Conservation (phyloP, 30 jellyfish, hydroid and myxozoan species). For the Morbakka virulenta region DNA sequence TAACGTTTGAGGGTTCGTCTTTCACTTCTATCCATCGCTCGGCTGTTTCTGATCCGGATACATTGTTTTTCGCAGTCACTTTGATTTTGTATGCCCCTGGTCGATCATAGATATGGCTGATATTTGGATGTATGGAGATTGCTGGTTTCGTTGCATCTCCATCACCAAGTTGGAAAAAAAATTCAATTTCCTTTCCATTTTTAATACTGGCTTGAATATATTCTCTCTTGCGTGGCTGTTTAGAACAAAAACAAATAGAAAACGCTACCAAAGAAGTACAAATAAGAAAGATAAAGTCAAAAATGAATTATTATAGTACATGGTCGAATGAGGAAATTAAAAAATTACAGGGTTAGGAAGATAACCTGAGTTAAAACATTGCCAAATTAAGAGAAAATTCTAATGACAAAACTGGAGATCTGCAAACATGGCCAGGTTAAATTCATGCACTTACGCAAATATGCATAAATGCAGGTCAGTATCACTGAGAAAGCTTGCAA, state of each 20-base stretch:
- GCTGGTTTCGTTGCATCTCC: slow-evolving; percentile 67
- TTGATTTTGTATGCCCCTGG: slow-evolving; percentile 68
- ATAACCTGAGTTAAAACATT: too few species aligned
- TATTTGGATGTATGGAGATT: slow-evolving; percentile 22
- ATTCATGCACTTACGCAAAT: too few species aligned
- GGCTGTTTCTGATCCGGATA: slow-evolving; percentile 60
- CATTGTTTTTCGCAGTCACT: slow-evolving; percentile 69
- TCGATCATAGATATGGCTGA: slow-evolving; percentile 62
- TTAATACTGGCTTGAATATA: slow-evolving; percentile 41
- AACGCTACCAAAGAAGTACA: neutral
- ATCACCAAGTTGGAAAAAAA: slow-evolving; percentile 46
- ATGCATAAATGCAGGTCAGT: too few species aligned
- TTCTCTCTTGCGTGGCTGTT: slow-evolving; percentile 24
- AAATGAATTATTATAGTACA: neutral
- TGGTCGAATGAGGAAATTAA: too few species aligned
- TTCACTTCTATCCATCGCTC: slow-evolving; percentile 33
- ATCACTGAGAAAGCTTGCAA: too few species aligned
- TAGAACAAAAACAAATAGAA: neutral
- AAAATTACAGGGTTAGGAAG: too few species aligned
- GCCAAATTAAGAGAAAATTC: too few species aligned
- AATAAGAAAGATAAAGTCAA: neutral
- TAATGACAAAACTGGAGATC: too few species aligned
- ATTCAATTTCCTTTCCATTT: slow-evolving; percentile 53
- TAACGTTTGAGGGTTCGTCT: slow-evolving; percentile 39
- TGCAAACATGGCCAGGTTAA: too few species aligned